Evolutionary conservation across 2,113 vertebrate genomes (phyloP).

Genomic region (Nanorana parkeri): DNA sequence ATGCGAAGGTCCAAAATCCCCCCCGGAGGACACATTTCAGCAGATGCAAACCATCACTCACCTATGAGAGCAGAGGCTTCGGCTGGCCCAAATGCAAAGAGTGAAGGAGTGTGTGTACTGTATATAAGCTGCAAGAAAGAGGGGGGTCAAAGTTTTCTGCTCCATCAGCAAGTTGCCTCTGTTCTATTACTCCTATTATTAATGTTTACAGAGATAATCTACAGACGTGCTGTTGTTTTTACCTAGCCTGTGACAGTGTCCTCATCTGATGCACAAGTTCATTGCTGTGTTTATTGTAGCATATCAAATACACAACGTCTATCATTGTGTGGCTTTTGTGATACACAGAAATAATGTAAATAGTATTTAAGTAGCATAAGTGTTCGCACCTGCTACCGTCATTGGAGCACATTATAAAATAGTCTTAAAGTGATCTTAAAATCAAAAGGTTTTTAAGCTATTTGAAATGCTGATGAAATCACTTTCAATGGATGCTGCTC

Average conservation of each 20-base stretch:
- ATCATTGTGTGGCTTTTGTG: too few relatives aligned
- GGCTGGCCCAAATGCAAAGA: conserved; percentile 4
- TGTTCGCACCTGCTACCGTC: too few relatives aligned
- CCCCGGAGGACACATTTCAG: neutral
- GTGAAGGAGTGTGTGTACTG: neutral
- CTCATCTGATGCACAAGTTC: neutral
- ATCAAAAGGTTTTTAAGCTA: too few relatives aligned
- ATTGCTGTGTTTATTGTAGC: neutral
- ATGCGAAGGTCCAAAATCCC: neutral
- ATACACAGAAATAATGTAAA: too few relatives aligned
- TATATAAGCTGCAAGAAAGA: conserved; percentile 21
- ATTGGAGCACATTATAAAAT: too few relatives aligned
- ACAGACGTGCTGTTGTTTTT: neutral
- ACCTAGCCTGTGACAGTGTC: neutral
- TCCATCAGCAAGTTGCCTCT: conserved; percentile 27
- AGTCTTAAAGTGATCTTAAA: too few relatives aligned
- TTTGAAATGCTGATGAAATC: too few relatives aligned
- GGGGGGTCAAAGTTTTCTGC: conserved; percentile 57
- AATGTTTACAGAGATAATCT: conserved; percentile 53
- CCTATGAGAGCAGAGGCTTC: neutral
- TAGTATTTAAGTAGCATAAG: too few relatives aligned
- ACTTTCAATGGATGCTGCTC: too few relatives aligned
- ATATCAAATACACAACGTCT: neutral
- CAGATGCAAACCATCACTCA: neutral
- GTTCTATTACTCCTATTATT: conserved; percentile 39